Conservation (phyloP, 1,140 invertebrate species). For the Ylistrum balloti region DNA sequence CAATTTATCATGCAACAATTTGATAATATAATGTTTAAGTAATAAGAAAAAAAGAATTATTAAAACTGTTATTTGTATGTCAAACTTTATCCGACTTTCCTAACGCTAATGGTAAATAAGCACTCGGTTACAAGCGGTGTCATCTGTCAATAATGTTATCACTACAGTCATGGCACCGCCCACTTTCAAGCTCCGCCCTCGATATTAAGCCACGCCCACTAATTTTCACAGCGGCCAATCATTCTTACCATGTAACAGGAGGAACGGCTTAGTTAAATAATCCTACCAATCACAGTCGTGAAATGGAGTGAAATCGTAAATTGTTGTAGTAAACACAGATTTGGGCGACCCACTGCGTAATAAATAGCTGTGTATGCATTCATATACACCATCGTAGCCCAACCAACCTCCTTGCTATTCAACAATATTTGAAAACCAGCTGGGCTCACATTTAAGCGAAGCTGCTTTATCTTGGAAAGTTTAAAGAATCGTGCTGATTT, state of each 20-base stretch:
- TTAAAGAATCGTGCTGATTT: conserved; percentile 5
- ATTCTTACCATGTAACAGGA: neutral
- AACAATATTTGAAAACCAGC: conserved; percentile 18
- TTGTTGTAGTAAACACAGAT: conserved; percentile 20
- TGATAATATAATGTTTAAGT: too few relatives aligned
- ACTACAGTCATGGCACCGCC: neutral
- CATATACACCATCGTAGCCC: neutral
- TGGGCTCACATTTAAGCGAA: conserved; percentile 23
- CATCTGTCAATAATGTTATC: conserved; percentile 13
- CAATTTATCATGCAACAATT: too few relatives aligned
- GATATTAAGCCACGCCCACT: neutral
- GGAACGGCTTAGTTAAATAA: neutral
- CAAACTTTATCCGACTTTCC: too few relatives aligned
- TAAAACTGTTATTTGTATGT: too few relatives aligned
- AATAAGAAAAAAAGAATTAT: too few relatives aligned
- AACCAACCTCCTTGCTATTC: conserved; percentile 1
- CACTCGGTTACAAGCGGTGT: too few relatives aligned
- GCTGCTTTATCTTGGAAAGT: conserved; percentile 19
- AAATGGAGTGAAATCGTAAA: conserved; percentile 8
- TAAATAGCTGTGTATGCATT: conserved; percentile 34
- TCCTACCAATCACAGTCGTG: neutral
- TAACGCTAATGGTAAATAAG: too few relatives aligned
- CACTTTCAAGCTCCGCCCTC: neutral
- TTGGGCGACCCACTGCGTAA: neutral
- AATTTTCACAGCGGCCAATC: neutral